Evolutionary conservation across 2,888 invertebrate species (phyloP), one percentile per base, ranked within the genome.

Genomic region (Cabera pusaria): DNA sequence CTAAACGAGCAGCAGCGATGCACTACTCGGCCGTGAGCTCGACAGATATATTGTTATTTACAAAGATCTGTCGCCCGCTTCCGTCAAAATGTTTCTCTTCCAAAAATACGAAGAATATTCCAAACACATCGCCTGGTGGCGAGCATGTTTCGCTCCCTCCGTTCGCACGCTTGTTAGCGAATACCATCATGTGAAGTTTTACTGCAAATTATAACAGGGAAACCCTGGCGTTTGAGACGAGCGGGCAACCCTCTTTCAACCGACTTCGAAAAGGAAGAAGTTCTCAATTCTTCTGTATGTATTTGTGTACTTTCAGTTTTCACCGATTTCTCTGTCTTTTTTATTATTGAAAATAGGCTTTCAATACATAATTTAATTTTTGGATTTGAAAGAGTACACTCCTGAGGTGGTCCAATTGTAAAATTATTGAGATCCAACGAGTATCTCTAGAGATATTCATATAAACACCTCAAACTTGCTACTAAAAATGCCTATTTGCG

Each of bases 91-190:
- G 72, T 66, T 72, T 78, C 74, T 72, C 58, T 77, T 76, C 76
- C 79, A 75, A 81, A 81, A 77, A 77, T 77, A 79, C 66, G 49
- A 67, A 68, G 66, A 69, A 62, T 70, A 76, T 75, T 73, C 71
- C 59, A 56, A 68, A 72, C 73, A 64, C 76, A 72, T 73, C 65
- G 75, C 70, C 67, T 64, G 67, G 65, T 65, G 61, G 45, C 64
- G 65, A 59, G 53, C 69, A 53, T 60, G 64, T 65, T 66, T 64
- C 61, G 59, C 65, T 68, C 65, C 7, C 20, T 16, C 11, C 7
- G 59, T 65, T 70, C 57, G 64, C 68, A 64, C 61, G 59, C 59
- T 69, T 51, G 56, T 70, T 69, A 64, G 59, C 58, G 49, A 37
- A 14, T 12, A 32, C 48, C 63, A 56, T 53, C 25, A 10, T 16